Percentiles rank a stretch among this genome's conserved stretches.
Conservation (phyloP, 2,797 vertebrate genomes). For the Xenopus petersii region DNA sequence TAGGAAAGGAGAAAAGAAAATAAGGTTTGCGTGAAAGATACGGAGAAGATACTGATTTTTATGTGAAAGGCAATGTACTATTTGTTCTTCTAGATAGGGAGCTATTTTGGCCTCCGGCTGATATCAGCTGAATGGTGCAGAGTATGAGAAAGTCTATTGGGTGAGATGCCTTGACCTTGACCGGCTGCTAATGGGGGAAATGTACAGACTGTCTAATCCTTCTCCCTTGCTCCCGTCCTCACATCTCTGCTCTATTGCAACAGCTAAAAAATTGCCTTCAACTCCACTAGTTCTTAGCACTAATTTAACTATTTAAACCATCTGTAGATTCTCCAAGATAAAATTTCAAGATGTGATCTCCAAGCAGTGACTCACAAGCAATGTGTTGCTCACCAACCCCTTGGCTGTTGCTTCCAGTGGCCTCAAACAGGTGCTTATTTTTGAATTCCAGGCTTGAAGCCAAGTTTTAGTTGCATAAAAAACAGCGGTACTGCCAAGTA, state of each 20-base stretch:
- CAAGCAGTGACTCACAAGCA: no score
- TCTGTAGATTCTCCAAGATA: no score
- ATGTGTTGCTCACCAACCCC: no score
- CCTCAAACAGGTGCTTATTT: no score
- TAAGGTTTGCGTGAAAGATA: conserved; percentile 2
- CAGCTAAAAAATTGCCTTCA: conserved; percentile 34
- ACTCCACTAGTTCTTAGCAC: background rate
- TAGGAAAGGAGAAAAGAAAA: conserved; percentile 22
- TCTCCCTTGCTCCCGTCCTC: background rate
- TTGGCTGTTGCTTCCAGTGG: no score
- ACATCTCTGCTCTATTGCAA: conserved; percentile 21
- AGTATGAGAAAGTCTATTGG: conserved; percentile 33
- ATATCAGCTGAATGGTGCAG: conserved; percentile 13
- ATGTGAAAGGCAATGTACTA: background rate
- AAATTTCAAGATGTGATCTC: no score
- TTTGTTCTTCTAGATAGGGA: background rate
- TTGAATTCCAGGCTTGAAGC: no score
- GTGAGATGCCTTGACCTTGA: conserved; percentile 41
- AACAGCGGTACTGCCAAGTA: no score
- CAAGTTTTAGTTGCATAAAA: no score
- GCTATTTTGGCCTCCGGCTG: conserved; percentile 26
- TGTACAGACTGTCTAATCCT: conserved; percentile 43
- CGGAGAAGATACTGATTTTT: conserved; percentile 11
- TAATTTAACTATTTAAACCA: no score
- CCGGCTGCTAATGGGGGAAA: conserved; percentile 32